phyloP scores from a whole-genome alignment of 1,140 invertebrate species.

The Rhopalosiphum padi region DNA sequence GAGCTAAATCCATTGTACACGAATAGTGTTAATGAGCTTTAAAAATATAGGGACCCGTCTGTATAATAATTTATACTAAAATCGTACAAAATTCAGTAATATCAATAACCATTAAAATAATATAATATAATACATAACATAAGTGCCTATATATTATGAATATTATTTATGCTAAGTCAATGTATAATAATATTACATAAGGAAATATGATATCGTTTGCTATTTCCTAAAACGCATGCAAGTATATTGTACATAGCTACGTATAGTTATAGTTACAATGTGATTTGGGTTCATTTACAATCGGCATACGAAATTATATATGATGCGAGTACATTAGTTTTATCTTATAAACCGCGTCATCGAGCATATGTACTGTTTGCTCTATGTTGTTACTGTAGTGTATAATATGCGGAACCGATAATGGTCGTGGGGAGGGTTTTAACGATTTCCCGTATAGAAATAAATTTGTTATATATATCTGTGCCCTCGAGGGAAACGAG shows the following conservation, averaged over 20 bases:
- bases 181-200: neutral
- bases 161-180: too few relatives aligned
- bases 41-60: neutral
- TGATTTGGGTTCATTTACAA: neutral
- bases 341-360: slow-evolving; percentile 31
- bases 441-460: slow-evolving; percentile 43
- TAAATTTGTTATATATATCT: slow-evolving; percentile 39
- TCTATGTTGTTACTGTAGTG: neutral
- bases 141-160: neutral
- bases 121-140: neutral
- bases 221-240: neutral
- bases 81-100: neutral
- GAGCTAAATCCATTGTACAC: neutral
- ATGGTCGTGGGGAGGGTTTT: slow-evolving; percentile 25
- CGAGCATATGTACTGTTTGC: neutral
- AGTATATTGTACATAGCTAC: neutral
- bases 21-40: neutral
- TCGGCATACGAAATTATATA: neutral
- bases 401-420: slow-evolving; percentile 21
- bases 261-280: neutral
- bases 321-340: neutral
- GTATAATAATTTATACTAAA: neutral
- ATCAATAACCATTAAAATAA: neutral
- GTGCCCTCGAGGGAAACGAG: neutral
- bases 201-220: neutral